Conservation (phyloP, 2,888 invertebrate genomes). For the Galerucella nymphaeae region DNA sequence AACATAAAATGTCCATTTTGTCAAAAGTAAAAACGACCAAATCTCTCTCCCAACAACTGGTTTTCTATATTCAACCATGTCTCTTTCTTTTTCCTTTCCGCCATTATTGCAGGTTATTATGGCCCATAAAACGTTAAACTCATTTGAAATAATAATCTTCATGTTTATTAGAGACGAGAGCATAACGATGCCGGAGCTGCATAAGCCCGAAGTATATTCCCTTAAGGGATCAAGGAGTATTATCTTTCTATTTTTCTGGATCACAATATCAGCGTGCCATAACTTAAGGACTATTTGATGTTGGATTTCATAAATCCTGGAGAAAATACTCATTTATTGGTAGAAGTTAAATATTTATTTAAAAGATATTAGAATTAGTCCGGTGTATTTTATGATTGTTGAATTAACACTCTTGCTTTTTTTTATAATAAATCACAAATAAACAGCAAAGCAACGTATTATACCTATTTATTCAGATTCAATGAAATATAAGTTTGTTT, state of each 20-base stretch:
- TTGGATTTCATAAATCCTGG: background rate
- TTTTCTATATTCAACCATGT: conserved; percentile 33
- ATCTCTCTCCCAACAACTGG: conserved; percentile 26
- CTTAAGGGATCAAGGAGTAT: conserved; percentile 25
- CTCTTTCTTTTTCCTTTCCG: conserved; percentile 29
- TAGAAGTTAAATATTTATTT: background rate
- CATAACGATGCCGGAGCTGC: conserved; percentile 25
- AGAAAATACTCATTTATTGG: conserved; percentile 6
- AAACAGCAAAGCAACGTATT: too few relatives aligned
- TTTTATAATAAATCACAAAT: too few relatives aligned
- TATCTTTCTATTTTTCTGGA: conserved; percentile 34
- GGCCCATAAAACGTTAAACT: conserved; percentile 38
- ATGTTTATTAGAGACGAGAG: conserved; percentile 35
- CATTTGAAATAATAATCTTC: conserved; percentile 40
- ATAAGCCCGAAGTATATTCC: conserved; percentile 32
- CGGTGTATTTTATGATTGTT: too few relatives aligned
- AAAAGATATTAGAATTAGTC: too few relatives aligned
- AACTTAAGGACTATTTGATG: conserved; percentile 6
- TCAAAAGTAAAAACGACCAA: conserved; percentile 24
- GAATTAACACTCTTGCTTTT: too few relatives aligned
- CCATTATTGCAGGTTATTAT: conserved; percentile 33
- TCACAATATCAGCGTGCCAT: conserved; percentile 5
- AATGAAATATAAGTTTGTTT: too few relatives aligned
- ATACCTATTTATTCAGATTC: too few relatives aligned
- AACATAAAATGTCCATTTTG: conserved; percentile 4